A percentile compares a stretch with the other conserved stretches of the same genome.
Conservation (phyloP, 2,113 vertebrate genomes). For the Ciconia maguari region DNA sequence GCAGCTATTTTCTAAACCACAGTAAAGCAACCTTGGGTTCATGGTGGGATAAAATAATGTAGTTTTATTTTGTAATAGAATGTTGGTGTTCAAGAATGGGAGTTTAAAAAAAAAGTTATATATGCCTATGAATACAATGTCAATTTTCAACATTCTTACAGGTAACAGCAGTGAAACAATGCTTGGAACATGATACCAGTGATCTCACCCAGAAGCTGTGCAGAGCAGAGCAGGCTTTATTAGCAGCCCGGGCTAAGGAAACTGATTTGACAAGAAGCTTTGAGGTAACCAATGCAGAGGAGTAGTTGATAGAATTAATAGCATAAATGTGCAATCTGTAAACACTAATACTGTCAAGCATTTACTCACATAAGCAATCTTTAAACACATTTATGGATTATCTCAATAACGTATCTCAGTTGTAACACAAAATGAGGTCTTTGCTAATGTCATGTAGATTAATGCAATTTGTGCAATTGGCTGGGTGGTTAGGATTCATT, state of each 20-base stretch:
- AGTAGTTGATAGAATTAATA: background rate
- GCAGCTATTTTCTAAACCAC: background rate
- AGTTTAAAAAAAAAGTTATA: background rate
- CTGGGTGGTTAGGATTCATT: background rate
- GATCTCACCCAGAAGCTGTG: conserved; percentile 80
- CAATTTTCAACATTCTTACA: conserved; percentile 16
- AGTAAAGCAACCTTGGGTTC: background rate
- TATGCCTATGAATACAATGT: background rate
- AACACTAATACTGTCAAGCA: background rate
- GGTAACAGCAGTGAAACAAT: conserved; percentile 73
- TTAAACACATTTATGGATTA: background rate
- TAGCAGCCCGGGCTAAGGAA: conserved; percentile 75
- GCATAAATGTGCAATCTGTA: background rate
- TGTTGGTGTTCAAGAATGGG: background rate
- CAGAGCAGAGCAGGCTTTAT: conserved; percentile 77
- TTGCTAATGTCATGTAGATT: rapidly evolving
- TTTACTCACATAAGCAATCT: background rate
- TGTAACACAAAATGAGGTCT: background rate
- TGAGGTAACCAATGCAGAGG: conserved; percentile 71
- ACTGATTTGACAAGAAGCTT: conserved; percentile 76
- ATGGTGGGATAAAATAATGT: background rate
- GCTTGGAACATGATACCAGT: conserved; percentile 73
- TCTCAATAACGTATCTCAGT: background rate
- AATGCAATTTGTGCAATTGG: background rate
- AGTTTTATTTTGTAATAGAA: background rate